These are phyloP conservation scores for Xyliphius kryptos DNA, from an alignment of 2,113 vertebrate genomes.

Conservation along the genomic window DNA sequence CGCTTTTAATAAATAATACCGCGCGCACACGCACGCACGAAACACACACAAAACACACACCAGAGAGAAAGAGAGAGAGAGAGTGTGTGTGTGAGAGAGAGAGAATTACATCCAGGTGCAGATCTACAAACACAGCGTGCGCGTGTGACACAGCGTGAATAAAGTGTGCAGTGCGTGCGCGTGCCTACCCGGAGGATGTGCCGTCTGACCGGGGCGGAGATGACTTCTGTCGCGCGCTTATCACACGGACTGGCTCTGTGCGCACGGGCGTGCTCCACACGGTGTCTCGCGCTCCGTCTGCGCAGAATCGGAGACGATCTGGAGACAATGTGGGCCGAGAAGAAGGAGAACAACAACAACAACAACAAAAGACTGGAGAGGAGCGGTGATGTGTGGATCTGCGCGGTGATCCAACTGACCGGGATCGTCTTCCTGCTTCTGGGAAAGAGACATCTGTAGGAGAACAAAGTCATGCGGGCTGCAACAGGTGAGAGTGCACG, in stretches of 20 bases:
- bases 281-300: slow-evolving; percentile 65
- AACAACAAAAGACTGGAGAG: background rate
- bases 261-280: slow-evolving; percentile 49
- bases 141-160: no score
- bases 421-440: slow-evolving; percentile 66
- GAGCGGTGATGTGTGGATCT: slow-evolving; percentile 49
- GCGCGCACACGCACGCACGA: slow-evolving; percentile 52
- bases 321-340: slow-evolving; percentile 54
- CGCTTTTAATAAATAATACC: slow-evolving; percentile 72
- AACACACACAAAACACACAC: slow-evolving; percentile 26
- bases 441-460: slow-evolving; percentile 68
- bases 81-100: no score
- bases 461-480: slow-evolving; percentile 38
- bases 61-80: no score
- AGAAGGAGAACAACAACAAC: background rate
- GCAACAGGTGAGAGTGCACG: slow-evolving; percentile 67
- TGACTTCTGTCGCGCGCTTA: slow-evolving; percentile 56
- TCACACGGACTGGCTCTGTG: slow-evolving; percentile 56
- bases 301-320: slow-evolving; percentile 74
- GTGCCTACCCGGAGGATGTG: slow-evolving; percentile 62
- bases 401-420: slow-evolving; percentile 59
- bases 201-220: slow-evolving; percentile 63
- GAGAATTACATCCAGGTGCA: no score
- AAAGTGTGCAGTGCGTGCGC: no score
- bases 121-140: no score